A percentile compares a stretch with the other conserved stretches of the same genome.
Evolutionary conservation across 2,797 vertebrate genomes (phyloP).

Genomic region (Nannoperca australis): DNA sequence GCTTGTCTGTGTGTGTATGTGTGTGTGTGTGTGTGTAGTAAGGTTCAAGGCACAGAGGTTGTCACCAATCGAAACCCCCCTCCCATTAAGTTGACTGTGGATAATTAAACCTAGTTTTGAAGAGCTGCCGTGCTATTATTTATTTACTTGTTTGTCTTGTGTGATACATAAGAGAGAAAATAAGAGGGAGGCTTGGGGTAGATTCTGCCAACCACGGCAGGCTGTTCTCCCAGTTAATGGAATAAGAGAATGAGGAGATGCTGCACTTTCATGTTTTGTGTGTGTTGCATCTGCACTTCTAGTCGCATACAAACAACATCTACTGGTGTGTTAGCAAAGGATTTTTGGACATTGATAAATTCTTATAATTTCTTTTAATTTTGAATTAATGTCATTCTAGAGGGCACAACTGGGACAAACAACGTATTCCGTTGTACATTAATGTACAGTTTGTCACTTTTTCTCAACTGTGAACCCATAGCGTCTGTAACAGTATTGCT

Average conservation of each 20-base stretch:
- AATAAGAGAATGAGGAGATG: slow-evolving; percentile 42
- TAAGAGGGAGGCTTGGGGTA: slow-evolving; percentile 7
- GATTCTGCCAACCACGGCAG: slow-evolving; percentile 43
- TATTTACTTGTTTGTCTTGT: slow-evolving; percentile 72
- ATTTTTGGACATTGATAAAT: slow-evolving; percentile 39
- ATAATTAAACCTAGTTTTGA: slow-evolving; percentile 75
- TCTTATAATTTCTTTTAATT: too few relatives aligned
- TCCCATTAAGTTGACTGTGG: slow-evolving; percentile 41
- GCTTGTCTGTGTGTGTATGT: slow-evolving; percentile 29
- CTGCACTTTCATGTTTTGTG: slow-evolving; percentile 17
- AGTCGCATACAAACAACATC: not conserved
- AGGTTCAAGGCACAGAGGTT: slow-evolving; percentile 61
- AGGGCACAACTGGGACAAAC: not conserved
- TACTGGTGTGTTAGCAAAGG: not conserved
- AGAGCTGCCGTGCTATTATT: slow-evolving; percentile 46
- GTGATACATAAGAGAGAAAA: slow-evolving; percentile 51
- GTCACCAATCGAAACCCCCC: slow-evolving; percentile 41
- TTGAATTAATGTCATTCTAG: too few relatives aligned
- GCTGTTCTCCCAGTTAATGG: slow-evolving; percentile 51
- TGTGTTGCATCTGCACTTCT: not conserved
- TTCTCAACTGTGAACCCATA: too few relatives aligned
- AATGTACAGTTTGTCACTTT: too few relatives aligned
- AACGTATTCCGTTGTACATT: not conserved
- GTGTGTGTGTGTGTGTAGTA: slow-evolving; percentile 22
- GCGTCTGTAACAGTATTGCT: too few relatives aligned